These are phyloP conservation scores for Pelecanus crispus DNA, from an alignment of 2,113 vertebrate genomes.

Conservation along the genomic window DNA sequence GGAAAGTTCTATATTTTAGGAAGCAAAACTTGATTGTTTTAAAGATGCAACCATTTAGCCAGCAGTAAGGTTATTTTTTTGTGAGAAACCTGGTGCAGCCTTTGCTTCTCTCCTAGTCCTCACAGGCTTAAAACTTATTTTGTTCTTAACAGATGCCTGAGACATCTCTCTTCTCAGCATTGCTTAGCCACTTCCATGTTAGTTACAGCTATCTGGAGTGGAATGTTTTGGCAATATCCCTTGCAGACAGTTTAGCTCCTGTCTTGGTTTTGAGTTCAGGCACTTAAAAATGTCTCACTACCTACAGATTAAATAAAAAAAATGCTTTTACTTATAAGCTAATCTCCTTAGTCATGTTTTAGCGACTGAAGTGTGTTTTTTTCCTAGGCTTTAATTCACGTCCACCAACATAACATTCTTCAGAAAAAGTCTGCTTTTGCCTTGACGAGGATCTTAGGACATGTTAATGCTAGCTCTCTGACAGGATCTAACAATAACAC, in stretches of 20 bases:
- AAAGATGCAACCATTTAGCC: neutral
- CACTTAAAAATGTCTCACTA: neutral
- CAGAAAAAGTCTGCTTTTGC: neutral
- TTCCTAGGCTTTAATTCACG: neutral
- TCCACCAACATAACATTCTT: neutral
- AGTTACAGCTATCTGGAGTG: too few species aligned
- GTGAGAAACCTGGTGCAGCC: neutral
- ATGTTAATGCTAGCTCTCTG: neutral
- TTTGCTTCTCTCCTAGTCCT: neutral
- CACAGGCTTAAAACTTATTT: neutral
- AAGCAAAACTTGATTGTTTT: neutral
- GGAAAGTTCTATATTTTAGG: neutral
- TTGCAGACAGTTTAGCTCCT: neutral
- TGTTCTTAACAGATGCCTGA: neutral
- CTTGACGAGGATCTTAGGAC: slow-evolving; percentile 4
- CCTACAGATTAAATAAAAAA: neutral
- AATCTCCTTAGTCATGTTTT: neutral
- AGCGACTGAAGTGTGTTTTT: neutral
- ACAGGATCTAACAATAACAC: slow-evolving; percentile 38
- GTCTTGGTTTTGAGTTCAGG: neutral
- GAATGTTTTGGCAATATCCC: neutral
- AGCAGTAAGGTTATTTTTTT: neutral
- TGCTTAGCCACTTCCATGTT: too few species aligned
- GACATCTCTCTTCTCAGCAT: neutral
- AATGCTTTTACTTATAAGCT: neutral